Base-by-base conservation (phyloP, 2,113 vertebrate genomes). In the Oreochromis tanganicae region DNA sequence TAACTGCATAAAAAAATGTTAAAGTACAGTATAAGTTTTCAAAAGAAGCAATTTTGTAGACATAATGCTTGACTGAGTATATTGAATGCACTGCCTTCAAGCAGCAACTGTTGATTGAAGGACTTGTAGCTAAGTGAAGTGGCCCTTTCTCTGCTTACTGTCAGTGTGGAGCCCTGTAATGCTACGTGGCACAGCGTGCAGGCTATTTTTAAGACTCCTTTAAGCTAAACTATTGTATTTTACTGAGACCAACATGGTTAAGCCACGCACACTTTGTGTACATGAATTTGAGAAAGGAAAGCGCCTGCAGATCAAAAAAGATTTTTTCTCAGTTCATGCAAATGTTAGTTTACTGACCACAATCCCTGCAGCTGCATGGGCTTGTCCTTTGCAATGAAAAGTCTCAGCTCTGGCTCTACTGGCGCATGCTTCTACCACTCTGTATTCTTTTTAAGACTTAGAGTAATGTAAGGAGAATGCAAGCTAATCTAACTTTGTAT, bases 181-280 rank as follows among this genome's bases (percentile, higher is more conserved):
- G 87, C 87, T 73, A 92, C 84, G 90, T 93, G 90, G 90, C 90
- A 75, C 84, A 56, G 41, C 4, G 13, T 73, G 83, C 50, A 5
- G 48, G 68, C 91, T 91, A 87, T 94, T 94, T 90, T 89, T 87
- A 91, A 85, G 68, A 43, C 75, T 86, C 56, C 13, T 85, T 88
- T 84, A 36, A 73, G 88, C 38, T 3, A 41, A 81, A 85, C 86
- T 21, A 86, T 90, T 91, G 82, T 89, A 14, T 84, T 89, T 87
- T 46, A 32, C 85, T 88, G 29, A 27, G 32, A 43, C 88, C 82
- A 54, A 84, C 55, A 79, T 78, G 91, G 52, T 83, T 85, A 38
- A 34, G 55, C 91, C 56, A 29, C 17, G 2, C 73, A 36, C 61
- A 32, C 86, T 87, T 83, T 9, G 27, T 57, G 48, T 4, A 59